A percentile compares a stretch with the other conserved stretches of the same genome.
These are phyloP conservation scores for Clarias platycephalus DNA, from an alignment of 2,797 vertebrate species.

Conservation along the genomic window DNA sequence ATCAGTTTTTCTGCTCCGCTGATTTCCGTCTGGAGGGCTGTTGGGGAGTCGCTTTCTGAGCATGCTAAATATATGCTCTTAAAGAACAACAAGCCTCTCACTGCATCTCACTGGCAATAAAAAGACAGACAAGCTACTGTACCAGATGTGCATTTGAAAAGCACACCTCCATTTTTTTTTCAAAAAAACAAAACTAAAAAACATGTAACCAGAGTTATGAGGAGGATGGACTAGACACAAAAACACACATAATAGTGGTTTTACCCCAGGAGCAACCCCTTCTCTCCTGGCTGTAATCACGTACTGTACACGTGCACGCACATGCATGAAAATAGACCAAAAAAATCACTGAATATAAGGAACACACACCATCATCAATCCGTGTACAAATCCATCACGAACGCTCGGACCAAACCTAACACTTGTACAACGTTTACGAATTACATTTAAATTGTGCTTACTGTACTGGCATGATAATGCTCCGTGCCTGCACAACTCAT, in stretches of 20 bases:
- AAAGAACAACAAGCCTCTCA: slow-evolving; percentile 41
- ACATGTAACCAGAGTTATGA: not conserved
- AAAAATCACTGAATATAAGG: not conserved
- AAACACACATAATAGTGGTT: slow-evolving; percentile 19
- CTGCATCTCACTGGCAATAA: not conserved
- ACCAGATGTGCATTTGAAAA: slow-evolving; percentile 14
- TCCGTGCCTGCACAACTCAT: slow-evolving; percentile 62
- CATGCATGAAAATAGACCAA: not conserved
- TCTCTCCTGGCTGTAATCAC: slow-evolving; percentile 8
- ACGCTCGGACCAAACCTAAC: not conserved
- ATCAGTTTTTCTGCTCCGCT: slow-evolving; percentile 63
- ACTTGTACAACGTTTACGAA: slow-evolving; percentile 18
- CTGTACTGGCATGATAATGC: slow-evolving; percentile 48
- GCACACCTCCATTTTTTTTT: not conserved
- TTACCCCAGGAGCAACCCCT: not conserved
- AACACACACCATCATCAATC: slow-evolving; percentile 30
- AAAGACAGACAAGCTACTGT: slow-evolving; percentile 5
- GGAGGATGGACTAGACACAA: slow-evolving; percentile 2
- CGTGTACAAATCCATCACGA: slow-evolving; percentile 33
- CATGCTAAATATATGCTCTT: slow-evolving; percentile 46
- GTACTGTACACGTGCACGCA: not conserved
- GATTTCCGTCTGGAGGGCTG: slow-evolving; percentile 48
- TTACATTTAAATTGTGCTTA: slow-evolving; percentile 23
- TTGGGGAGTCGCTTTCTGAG: slow-evolving; percentile 44
- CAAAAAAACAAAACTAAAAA: not conserved